These are phyloP conservation scores for Microcaecilia unicolor DNA, from an alignment of 2,797 vertebrate genomes.

Conservation along the genomic window DNA sequence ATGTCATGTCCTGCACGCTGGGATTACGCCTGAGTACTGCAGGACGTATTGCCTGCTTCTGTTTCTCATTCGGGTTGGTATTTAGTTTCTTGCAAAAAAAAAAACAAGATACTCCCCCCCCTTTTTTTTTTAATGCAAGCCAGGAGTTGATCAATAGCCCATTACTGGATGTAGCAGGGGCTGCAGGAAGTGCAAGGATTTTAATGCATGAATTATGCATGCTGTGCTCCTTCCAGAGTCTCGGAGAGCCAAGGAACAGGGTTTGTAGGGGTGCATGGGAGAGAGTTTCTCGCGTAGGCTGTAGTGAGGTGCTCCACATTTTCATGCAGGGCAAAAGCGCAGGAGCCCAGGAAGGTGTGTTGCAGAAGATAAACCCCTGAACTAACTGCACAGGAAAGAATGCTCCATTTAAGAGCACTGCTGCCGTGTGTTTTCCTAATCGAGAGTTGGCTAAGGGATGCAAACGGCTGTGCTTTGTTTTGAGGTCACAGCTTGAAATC, in stretches of 20 bases:
- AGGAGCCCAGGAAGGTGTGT: constrained; percentile 38
- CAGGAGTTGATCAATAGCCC: constrained; percentile 63
- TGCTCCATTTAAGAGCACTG: constrained; percentile 45
- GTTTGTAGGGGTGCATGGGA: constrained; percentile 49
- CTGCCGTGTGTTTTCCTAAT: constrained; percentile 34
- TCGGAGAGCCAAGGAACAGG: constrained; percentile 43
- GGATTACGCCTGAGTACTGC: constrained; percentile 17
- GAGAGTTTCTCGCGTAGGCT: constrained; percentile 53
- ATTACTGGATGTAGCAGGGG: constrained; percentile 50
- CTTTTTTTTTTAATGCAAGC: constrained; percentile 43
- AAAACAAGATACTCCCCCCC: constrained; percentile 22
- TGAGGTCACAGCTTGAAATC: constrained; percentile 72
- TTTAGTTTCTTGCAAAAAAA: constrained; percentile 31
- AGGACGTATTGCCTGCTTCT: constrained; percentile 9
- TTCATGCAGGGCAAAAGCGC: constrained; percentile 44
- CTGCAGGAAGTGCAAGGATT: constrained; percentile 60
- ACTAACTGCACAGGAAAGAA: constrained; percentile 41
- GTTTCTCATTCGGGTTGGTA: constrained; percentile 32
- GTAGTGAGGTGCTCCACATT: constrained; percentile 56
- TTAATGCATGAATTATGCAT: constrained; percentile 67
- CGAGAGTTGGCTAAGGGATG: constrained; percentile 47
- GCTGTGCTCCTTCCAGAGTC: constrained; percentile 50
- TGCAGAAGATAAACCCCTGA: constrained; percentile 41
- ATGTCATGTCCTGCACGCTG: constrained; percentile 6
- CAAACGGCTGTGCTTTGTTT: constrained; percentile 45